Evolutionary conservation across 2,113 vertebrate genomes (phyloP), one percentile per base, ranked within the genome.

Genomic region (Tachysurus vachellii): DNA sequence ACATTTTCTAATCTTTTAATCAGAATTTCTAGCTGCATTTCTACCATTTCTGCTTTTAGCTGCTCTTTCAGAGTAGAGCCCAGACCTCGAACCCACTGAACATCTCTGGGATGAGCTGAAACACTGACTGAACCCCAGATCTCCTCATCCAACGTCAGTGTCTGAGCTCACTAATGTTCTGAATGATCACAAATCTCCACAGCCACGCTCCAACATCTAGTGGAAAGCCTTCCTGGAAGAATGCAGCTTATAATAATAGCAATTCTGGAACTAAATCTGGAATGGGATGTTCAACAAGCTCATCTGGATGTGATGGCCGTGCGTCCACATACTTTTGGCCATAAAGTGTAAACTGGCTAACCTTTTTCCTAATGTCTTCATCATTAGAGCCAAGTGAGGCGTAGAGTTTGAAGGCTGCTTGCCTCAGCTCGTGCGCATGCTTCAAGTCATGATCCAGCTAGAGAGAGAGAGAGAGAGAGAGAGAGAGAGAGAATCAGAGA

Each of bases 341-440:
- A 11, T 47, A 23, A 0, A 26, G 23, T 50, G 11, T 26, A 16
- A 50, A 80, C 17, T 80, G 4, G 85, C 92, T 95, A 91, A 99
- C 98, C 97, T 99, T 99, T 93, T 99, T 99, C 87, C 98, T 96
- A 89, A 99, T 99, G 94, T 99, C 98, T 94, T 99, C 98, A 61
- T 99, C 98, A 12, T 99, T 99, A 50, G 98, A 99, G 92, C 98
- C 98, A 10, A 99, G 95, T 0, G 98, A 98, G 11, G 98, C 98
- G 83, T 99, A 99, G 57, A 99, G 97, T 94, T 99, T 99, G 95
- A 99, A 99, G 82, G 98, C 98, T 44, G 98, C 98, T 95, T 99
- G 98, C 89, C 98, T 96, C 88, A 99, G 94, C 88, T 99, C 98
- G 0, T 99, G 98, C 86, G 98, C 98, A 2, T 99, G 98, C 90